These are phyloP conservation scores for Eupeodes luniger DNA, from an alignment of 2,888 invertebrate genomes.

Conservation along the genomic window DNA sequence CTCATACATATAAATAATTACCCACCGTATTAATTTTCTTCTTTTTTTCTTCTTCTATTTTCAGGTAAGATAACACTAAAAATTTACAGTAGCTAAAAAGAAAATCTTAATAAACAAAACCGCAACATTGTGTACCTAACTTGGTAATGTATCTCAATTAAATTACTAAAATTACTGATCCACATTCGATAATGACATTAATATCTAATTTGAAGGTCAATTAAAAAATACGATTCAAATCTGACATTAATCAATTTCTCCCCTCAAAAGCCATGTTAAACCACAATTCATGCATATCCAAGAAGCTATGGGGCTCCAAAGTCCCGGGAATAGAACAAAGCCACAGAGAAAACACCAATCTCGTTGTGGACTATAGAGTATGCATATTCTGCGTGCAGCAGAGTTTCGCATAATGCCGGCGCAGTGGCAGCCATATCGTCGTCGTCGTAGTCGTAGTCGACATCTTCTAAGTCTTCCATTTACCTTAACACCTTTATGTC, in stretches of 20 bases:
- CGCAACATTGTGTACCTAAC: conserved; percentile 45
- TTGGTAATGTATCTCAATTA: conserved; percentile 71
- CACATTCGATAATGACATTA: conserved; percentile 63
- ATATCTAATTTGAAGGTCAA: conserved; percentile 67
- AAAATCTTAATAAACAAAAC: conserved; percentile 56
- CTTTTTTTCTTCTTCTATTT: conserved; percentile 38
- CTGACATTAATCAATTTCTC: conserved; percentile 68
- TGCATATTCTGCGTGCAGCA: not conserved
- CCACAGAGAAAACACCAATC: conserved; percentile 15
- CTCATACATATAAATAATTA: too few relatives aligned
- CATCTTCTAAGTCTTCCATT: conserved; percentile 52
- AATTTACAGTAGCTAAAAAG: conserved; percentile 25
- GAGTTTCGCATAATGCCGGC: not conserved
- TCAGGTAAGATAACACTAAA: conserved; percentile 61
- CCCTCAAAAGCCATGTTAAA: conserved; percentile 40
- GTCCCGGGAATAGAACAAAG: conserved; percentile 1
- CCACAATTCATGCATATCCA: conserved; percentile 61
- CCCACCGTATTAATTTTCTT: not conserved
- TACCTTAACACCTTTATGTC: conserved; percentile 75
- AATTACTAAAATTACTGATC: conserved; percentile 38
- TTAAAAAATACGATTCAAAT: conserved; percentile 1
- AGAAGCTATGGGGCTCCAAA: conserved; percentile 25
- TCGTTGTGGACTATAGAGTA: conserved; percentile 8
- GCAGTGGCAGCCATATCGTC: conserved; percentile 28
- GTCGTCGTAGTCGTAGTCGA: conserved; percentile 3